These are phyloP conservation scores for Drosophila navojoa DNA, from an alignment of 1,140 invertebrate species.

Conservation along the genomic window DNA sequence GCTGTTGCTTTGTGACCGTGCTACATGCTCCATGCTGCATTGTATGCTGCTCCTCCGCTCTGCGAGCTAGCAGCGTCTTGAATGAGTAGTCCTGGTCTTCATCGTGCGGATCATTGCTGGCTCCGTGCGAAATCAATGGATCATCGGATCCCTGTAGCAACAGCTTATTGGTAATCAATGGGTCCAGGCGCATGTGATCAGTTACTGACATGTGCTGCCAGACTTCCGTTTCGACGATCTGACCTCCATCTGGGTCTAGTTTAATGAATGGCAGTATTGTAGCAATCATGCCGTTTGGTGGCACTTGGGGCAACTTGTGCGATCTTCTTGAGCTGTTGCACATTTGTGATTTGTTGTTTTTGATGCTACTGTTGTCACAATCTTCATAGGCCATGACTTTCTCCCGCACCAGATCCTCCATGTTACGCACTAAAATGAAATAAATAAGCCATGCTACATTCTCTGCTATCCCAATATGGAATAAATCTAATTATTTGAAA, in stretches of 20 bases:
- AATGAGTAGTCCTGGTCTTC: slow-evolving; percentile 82
- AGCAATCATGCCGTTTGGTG: slow-evolving; percentile 8
- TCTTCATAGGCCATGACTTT: slow-evolving; percentile 30
- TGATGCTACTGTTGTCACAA: slow-evolving; percentile 19
- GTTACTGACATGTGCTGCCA: slow-evolving; percentile 57
- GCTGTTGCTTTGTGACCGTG: slow-evolving; percentile 73
- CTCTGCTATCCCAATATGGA: neutral
- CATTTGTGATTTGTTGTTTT: slow-evolving; percentile 28
- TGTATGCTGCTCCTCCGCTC: slow-evolving; percentile 43
- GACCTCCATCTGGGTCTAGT: slow-evolving; percentile 50
- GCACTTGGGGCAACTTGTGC: slow-evolving; percentile 27
- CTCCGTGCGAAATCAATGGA: slow-evolving; percentile 77
- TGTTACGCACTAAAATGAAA: slow-evolving; percentile 25
- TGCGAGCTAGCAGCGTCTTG: slow-evolving; percentile 57
- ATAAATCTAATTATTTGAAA: neutral
- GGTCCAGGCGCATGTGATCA: slow-evolving; percentile 48
- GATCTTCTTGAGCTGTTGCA: slow-evolving; percentile 6
- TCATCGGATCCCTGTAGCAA: slow-evolving; percentile 79
- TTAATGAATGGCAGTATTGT: slow-evolving; percentile 55
- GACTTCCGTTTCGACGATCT: slow-evolving; percentile 41
- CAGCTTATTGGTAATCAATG: slow-evolving; percentile 55
- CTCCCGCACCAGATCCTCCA: slow-evolving; percentile 39
- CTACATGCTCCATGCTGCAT: slow-evolving; percentile 64
- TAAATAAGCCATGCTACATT: neutral
- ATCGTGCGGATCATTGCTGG: slow-evolving; percentile 63